A percentile compares a stretch with the other conserved stretches of the same genome.
Evolutionary conservation across 2,113 vertebrate genomes (phyloP).

Genomic region (Eurypyga helias): DNA sequence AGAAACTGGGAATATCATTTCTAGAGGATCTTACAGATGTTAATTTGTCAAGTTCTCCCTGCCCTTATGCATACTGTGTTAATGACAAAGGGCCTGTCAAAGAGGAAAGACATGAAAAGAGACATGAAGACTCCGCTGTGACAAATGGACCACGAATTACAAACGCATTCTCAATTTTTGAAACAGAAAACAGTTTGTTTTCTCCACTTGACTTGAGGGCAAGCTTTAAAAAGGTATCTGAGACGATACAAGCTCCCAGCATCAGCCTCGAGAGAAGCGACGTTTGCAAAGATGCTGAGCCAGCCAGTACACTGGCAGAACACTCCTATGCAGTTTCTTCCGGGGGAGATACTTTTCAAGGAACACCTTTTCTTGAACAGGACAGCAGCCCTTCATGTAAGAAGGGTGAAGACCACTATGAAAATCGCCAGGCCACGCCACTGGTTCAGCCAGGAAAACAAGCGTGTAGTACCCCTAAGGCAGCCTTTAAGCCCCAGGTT

Average conservation of each 20-base stretch:
- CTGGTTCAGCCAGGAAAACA: slow-evolving; percentile 53
- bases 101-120: slow-evolving; percentile 80
- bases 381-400: slow-evolving; percentile 33
- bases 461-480: slow-evolving; percentile 55
- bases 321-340: slow-evolving; percentile 92
- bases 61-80: slow-evolving; percentile 76
- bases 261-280: slow-evolving; percentile 69
- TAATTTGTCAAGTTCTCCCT: slow-evolving; percentile 75
- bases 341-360: slow-evolving; percentile 73
- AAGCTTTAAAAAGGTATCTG: slow-evolving; percentile 83
- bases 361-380: slow-evolving; percentile 40
- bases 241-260: slow-evolving; percentile 69
- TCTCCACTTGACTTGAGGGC: slow-evolving; percentile 86
- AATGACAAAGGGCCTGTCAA: slow-evolving; percentile 79
- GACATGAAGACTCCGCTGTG: slow-evolving; percentile 84
- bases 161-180: slow-evolving; percentile 96
- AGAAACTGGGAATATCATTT: slow-evolving; percentile 95
- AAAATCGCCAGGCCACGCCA: slow-evolving; percentile 41
- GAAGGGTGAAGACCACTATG: slow-evolving; percentile 45
- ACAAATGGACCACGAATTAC: slow-evolving; percentile 93
- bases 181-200: slow-evolving; percentile 88
- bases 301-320: slow-evolving; percentile 87
- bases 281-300: slow-evolving; percentile 78
- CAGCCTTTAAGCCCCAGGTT: slow-evolving; percentile 38
- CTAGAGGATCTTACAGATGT: slow-evolving; percentile 86